Evolutionary conservation across 2,888 invertebrate species (phyloP).

Genomic region (Rhaphigaster nebulosa): DNA sequence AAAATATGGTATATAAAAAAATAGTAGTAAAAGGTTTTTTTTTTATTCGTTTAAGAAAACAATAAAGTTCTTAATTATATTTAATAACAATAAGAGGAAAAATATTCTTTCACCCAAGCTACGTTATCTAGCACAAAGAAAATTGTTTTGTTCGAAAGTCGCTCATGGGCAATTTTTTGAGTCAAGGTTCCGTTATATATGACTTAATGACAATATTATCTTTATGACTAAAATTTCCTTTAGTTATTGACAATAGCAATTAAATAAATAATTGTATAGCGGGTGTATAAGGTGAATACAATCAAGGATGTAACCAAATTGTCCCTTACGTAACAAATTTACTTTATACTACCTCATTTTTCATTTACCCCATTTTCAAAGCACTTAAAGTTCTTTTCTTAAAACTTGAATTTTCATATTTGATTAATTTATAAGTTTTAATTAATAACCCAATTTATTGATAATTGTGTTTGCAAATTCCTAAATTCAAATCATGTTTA

Average conservation of each 20-base stretch:
- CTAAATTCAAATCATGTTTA: no score
- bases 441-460: no score
- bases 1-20: no score
- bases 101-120: background rate
- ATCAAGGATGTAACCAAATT: background rate
- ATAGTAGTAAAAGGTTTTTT: no score
- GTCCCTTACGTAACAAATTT: background rate
- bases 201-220: slow-evolving; percentile 13
- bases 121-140: background rate
- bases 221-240: slow-evolving; percentile 13
- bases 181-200: background rate
- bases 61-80: no score
- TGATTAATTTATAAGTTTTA: no score
- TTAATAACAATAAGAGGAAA: background rate
- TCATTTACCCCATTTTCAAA: no score
- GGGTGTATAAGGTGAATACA: background rate
- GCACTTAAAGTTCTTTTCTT: no score
- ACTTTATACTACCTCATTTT: background rate
- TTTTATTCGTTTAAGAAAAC: no score
- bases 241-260: background rate
- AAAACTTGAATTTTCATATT: no score
- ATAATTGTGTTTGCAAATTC: no score
- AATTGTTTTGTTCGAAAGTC: background rate
- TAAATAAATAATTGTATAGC: background rate
- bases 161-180: background rate